These are phyloP conservation scores for Struthio camelus DNA, from an alignment of 2,113 vertebrate species.

Conservation along the genomic window DNA sequence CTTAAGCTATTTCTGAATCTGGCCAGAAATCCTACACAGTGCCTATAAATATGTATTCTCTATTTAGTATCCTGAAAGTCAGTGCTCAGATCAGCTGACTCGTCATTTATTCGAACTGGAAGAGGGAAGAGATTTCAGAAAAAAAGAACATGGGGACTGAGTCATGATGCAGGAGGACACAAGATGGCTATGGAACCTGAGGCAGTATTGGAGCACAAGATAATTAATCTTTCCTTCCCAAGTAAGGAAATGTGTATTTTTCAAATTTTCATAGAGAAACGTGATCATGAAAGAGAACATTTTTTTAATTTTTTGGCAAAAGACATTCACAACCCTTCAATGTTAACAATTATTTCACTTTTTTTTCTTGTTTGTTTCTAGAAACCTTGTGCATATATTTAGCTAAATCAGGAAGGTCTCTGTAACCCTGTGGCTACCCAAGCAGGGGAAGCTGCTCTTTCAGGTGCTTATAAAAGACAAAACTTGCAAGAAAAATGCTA, in stretches of 20 bases:
- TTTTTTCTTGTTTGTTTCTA: not conserved
- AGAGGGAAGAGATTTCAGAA: not conserved
- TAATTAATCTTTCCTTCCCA: not conserved
- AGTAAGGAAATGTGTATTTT: fast-evolving
- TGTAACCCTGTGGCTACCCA: not conserved
- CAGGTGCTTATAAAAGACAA: not conserved
- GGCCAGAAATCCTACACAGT: not conserved
- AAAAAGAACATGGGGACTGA: not conserved
- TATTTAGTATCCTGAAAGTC: slow-evolving; percentile 2
- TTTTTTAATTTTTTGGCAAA: not conserved
- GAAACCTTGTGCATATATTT: not conserved
- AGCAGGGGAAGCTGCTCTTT: not conserved
- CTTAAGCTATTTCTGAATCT: not conserved
- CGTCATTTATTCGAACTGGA: not conserved
- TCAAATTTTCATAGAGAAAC: not conserved
- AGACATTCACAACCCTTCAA: not conserved
- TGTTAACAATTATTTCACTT: not conserved
- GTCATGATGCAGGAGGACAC: not conserved
- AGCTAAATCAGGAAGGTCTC: not conserved
- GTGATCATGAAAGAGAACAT: not conserved
- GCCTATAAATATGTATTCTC: not conserved
- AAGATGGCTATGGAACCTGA: not conserved
- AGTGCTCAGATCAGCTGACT: not conserved
- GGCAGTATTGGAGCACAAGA: not conserved
- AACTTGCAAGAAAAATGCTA: not conserved